These are phyloP conservation scores for Pachycephala philippinensis DNA, from an alignment of 2,113 vertebrate genomes.

Conservation along the genomic window DNA sequence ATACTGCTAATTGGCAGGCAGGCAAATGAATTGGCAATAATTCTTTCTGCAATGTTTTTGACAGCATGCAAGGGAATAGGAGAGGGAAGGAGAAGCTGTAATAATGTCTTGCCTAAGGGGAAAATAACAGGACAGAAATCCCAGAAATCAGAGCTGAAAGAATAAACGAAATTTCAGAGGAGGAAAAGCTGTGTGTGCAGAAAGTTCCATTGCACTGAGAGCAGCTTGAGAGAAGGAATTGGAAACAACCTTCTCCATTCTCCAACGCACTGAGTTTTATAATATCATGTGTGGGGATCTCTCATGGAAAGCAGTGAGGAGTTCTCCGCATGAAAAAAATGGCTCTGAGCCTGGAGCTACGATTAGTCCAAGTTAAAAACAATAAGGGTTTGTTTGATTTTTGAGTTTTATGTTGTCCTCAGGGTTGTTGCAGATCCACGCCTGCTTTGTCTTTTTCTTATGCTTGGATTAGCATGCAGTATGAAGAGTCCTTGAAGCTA, in stretches of 20 bases:
- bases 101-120: neutral
- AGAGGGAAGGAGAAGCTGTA: neutral
- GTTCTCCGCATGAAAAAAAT: neutral
- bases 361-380: neutral
- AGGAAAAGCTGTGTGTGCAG: neutral
- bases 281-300: neutral
- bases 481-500: neutral
- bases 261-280: neutral
- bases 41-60: neutral
- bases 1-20: conserved; percentile 38
- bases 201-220: neutral
- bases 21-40: conserved; percentile 25
- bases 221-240: neutral
- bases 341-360: neutral
- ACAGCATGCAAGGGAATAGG: neutral
- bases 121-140: neutral
- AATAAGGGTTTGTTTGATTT: neutral
- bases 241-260: neutral
- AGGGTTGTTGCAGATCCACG: neutral
- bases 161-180: neutral
- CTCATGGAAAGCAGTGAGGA: neutral
- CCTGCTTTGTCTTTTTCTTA: neutral
- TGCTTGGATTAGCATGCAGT: neutral
- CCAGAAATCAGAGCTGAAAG: neutral
- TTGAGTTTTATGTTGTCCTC: neutral